A percentile compares a stretch with the other conserved stretches of the same genome.
Conservation (phyloP, 2,888 invertebrate species). For the Tanypteryx hageni region DNA sequence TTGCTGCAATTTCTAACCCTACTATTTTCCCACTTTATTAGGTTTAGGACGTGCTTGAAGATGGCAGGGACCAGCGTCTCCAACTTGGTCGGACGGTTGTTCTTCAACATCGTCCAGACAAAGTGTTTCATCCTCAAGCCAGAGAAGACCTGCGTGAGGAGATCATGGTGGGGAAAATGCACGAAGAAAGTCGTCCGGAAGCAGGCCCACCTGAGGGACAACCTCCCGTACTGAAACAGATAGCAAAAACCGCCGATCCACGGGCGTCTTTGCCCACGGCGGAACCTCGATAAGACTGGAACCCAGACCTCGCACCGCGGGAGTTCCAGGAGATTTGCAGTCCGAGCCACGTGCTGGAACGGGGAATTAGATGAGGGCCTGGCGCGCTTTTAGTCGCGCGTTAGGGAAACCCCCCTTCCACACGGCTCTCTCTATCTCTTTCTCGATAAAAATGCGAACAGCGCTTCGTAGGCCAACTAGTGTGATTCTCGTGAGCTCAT, state of each 20-base stretch:
- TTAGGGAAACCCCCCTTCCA: not conserved
- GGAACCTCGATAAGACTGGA: not conserved
- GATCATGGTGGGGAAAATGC: constrained; percentile 91
- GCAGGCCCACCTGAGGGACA: constrained; percentile 85
- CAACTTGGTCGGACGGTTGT: constrained; percentile 93
- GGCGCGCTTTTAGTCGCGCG: not conserved
- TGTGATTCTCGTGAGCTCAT: constrained; percentile 49
- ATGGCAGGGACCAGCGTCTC: constrained; percentile 91
- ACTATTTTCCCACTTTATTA: constrained; percentile 76
- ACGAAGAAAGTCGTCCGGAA: constrained; percentile 76
- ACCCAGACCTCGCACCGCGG: constrained; percentile 16
- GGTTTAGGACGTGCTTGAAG: constrained; percentile 95
- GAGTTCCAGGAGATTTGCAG: constrained; percentile 1
- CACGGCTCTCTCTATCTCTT: not conserved
- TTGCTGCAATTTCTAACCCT: constrained; percentile 8
- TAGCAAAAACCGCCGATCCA: not conserved
- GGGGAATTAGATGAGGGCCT: not conserved
- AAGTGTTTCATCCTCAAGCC: constrained; percentile 93
- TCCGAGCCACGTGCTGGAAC: not conserved
- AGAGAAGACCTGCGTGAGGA: constrained; percentile 85
- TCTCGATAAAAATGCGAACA: not conserved
- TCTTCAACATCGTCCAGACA: constrained; percentile 96
- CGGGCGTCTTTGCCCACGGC: not conserved
- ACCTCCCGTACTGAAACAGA: constrained; percentile 80
- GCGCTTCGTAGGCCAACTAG: constrained; percentile 55